A percentile compares a stretch with the other conserved stretches of the same genome.
Evolutionary conservation across 2,797 vertebrate genomes (phyloP).

Genomic region (Liparis tanakae): DNA sequence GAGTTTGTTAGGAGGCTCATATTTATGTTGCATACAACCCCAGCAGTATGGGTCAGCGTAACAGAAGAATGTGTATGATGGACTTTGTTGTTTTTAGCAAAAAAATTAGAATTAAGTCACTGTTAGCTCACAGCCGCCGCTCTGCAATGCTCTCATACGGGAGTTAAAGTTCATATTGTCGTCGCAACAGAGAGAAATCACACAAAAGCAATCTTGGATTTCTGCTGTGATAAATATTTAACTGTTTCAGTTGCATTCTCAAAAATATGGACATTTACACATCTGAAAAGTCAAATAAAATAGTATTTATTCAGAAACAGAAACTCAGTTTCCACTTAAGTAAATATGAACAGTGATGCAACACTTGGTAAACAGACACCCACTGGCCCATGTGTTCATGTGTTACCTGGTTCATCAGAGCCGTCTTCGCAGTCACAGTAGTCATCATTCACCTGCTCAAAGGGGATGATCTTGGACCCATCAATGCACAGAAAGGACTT

Average conservation of each 20-base stretch:
- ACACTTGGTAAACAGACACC: slow-evolving; percentile 5
- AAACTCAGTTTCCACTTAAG: neutral
- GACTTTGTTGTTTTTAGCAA: neutral
- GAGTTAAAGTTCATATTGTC: neutral
- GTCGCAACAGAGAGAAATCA: neutral
- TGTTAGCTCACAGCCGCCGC: neutral
- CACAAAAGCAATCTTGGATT: neutral
- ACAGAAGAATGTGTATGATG: neutral
- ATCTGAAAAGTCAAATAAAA: slow-evolving; percentile 4
- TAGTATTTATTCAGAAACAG: neutral
- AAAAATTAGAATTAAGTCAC: neutral
- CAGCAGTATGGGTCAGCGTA: neutral
- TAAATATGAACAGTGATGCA: slow-evolving; percentile 5
- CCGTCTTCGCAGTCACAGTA: slow-evolving; percentile 83
- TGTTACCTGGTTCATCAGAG: slow-evolving; percentile 81
- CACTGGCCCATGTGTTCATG: neutral
- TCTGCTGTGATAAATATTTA: neutral
- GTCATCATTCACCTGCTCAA: slow-evolving; percentile 83
- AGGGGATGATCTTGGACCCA: slow-evolving; percentile 80
- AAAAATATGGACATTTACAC: neutral
- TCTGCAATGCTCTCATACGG: neutral
- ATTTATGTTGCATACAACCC: neutral
- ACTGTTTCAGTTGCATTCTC: neutral
- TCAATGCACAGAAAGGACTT: slow-evolving; percentile 81
- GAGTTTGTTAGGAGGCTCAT: neutral